Evolutionary conservation across 2,888 invertebrate genomes (phyloP), one percentile per base, ranked within the genome.

Genomic region (Eubasilissa splendida): DNA sequence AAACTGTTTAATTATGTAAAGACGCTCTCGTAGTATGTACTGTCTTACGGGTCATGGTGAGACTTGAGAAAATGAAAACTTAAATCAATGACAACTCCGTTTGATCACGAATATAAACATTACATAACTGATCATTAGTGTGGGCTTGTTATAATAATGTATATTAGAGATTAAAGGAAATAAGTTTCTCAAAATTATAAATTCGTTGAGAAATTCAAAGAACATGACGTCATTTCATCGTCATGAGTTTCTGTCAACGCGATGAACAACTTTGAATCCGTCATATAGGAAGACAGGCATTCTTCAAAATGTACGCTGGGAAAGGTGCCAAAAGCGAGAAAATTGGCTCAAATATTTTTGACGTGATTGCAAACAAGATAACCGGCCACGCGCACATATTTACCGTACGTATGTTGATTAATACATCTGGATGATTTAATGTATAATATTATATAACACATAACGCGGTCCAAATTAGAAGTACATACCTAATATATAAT

Each of bases 361-460:
- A 63, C 50, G 53, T 53, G 76, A 76, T 76, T 63, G 63, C 76
- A 63, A 76, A 76, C 76, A 76, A 63, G 76, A 76, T 76, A 63
- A 63, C 60, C 52, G 74, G 42, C 58, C 22, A 53, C 50, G 63
- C 52, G 59, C 52, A 63, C 50, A 63, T 53, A 42, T 52, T 5
- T 42, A 42, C 1, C 42, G 7, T 7, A 42, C 42, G 42, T 42
- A 42, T 42, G 42, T 42, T 2, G 42, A 2, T 42, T 5, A 42
- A 42, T 42, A 2, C 1, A 76, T 50, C 12, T 63, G 76, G 50
- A 53, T 76, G 63, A 76, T 22, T 63, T 53, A 76, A 63, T 22
- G 11, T 50, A 22, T 50, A 74, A 50, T 31, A 63, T 22, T 22
- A 42, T 50, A 22, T 50, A 74, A 50, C 53, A 63, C 53, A 71